Percentiles rank a stretch among this genome's conserved stretches.
These are phyloP conservation scores for Ladona fulva DNA, from an alignment of 1,140 invertebrate genomes.

Conservation along the genomic window DNA sequence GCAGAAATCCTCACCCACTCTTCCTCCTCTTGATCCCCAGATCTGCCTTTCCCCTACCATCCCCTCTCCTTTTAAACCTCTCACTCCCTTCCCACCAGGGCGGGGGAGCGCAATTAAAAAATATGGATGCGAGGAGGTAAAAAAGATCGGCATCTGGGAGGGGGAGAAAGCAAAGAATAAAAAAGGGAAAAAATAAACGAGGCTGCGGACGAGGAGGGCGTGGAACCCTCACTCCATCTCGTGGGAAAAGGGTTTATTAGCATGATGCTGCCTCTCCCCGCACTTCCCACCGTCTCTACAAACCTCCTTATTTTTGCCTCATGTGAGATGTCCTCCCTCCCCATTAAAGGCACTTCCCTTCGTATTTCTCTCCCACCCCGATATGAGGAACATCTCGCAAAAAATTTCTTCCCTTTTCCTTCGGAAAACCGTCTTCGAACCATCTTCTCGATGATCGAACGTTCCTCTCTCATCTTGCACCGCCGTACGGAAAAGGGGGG, in stretches of 20 bases:
- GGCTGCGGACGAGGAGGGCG: not conserved
- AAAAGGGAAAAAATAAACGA: not conserved
- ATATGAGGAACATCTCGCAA: not conserved
- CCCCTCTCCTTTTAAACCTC: not conserved
- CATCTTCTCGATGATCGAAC: not conserved
- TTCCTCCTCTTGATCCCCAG: not conserved
- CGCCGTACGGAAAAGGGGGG: not conserved
- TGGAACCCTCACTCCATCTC: not conserved
- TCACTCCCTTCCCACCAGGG: not conserved
- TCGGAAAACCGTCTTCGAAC: not conserved
- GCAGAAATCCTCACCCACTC: not conserved
- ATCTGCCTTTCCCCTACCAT: not conserved
- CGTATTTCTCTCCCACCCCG: not conserved
- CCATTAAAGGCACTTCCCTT: not conserved
- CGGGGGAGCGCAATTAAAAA: constrained; percentile 4
- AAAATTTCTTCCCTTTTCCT: not conserved
- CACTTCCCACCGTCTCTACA: not conserved
- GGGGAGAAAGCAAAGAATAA: not conserved
- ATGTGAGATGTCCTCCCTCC: not conserved
- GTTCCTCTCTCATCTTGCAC: not conserved
- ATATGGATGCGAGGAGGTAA: not conserved
- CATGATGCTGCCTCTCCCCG: constrained; percentile 1
- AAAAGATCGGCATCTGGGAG: not conserved
- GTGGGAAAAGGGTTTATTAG: constrained; percentile 9
- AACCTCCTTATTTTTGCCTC: not conserved